phyloP scores from a whole-genome alignment of 2,797 vertebrate genomes.

The Siniperca undulata region DNA sequence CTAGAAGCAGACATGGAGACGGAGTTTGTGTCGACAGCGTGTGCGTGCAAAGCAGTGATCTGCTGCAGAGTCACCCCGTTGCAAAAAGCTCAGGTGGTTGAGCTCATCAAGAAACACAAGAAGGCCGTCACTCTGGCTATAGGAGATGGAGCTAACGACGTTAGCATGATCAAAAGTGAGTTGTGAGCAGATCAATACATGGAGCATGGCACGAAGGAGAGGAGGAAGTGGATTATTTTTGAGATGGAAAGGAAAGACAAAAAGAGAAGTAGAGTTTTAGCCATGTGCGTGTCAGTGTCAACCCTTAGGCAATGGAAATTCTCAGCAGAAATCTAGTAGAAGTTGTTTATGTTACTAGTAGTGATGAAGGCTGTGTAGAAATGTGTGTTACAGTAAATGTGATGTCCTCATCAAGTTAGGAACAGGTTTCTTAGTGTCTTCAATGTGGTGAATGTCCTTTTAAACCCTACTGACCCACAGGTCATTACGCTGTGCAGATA shows the following conservation, averaged over 20 bases:
- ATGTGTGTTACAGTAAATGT: slow-evolving; percentile 34
- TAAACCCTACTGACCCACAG: background rate
- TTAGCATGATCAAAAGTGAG: slow-evolving; percentile 99
- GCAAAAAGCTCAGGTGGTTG: slow-evolving; percentile 97
- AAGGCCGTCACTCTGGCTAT: slow-evolving; percentile 95
- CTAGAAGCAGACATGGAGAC: slow-evolving; percentile 94
- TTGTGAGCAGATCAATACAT: background rate
- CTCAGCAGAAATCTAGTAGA: slow-evolving; percentile 38
- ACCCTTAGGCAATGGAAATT: slow-evolving; percentile 41
- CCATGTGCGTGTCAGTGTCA: background rate
- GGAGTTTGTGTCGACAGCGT: slow-evolving; percentile 92
- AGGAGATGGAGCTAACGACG: slow-evolving; percentile 94
- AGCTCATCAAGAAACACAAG: slow-evolving; percentile 95
- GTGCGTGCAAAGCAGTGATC: slow-evolving; percentile 93
- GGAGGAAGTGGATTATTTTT: slow-evolving; percentile 17
- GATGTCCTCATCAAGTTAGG: slow-evolving; percentile 40
- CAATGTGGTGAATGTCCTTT: slow-evolving; percentile 1
- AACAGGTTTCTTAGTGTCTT: slow-evolving; percentile 15
- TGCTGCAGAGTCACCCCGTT: slow-evolving; percentile 96
- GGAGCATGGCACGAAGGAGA: background rate
- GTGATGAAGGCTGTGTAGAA: slow-evolving; percentile 42
- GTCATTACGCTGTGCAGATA: background rate
- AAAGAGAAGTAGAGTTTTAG: slow-evolving; percentile 42
- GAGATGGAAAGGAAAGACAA: slow-evolving; percentile 17
- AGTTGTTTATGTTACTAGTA: slow-evolving; percentile 31